Percentiles rank a stretch among this genome's conserved stretches.
phyloP scores from a whole-genome alignment of 2,113 vertebrate genomes.

The Dasyornis broadbenti region DNA sequence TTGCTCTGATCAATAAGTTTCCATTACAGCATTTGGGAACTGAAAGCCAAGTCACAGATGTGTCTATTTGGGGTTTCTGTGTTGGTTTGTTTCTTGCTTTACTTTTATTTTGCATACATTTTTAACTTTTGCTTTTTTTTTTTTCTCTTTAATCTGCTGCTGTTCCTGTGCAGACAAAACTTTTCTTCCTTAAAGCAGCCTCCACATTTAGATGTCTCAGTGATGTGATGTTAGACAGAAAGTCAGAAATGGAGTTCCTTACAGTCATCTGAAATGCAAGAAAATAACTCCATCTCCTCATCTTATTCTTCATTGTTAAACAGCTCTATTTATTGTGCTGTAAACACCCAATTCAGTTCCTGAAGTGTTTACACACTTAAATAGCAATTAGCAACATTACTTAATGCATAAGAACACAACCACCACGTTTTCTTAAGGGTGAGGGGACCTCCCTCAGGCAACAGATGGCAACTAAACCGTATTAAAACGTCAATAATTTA shows the following conservation, averaged over 20 bases:
- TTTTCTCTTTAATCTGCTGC: neutral
- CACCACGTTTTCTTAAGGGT: neutral
- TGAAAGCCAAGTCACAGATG: neutral
- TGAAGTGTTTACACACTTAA: neutral
- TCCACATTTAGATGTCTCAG: neutral
- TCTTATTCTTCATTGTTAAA: neutral
- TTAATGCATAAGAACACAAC: neutral
- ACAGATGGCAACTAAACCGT: neutral
- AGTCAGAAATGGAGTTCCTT: neutral
- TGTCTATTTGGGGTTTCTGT: neutral
- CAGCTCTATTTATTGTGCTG: neutral
- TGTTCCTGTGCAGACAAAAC: neutral
- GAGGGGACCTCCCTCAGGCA: neutral
- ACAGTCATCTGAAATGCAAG: neutral
- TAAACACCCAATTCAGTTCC: neutral
- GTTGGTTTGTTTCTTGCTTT: neutral
- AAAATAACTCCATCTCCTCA: neutral
- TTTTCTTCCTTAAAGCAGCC: neutral
- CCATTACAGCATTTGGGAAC: neutral
- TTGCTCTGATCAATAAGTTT: neutral
- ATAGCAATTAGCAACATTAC: neutral
- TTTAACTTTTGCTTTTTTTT: neutral
- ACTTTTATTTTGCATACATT: neutral
- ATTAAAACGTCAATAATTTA: neutral
- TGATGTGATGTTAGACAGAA: neutral